These are phyloP conservation scores for Lacerta viridis DNA, from an alignment of 2,797 vertebrate genomes.

Conservation along the genomic window DNA sequence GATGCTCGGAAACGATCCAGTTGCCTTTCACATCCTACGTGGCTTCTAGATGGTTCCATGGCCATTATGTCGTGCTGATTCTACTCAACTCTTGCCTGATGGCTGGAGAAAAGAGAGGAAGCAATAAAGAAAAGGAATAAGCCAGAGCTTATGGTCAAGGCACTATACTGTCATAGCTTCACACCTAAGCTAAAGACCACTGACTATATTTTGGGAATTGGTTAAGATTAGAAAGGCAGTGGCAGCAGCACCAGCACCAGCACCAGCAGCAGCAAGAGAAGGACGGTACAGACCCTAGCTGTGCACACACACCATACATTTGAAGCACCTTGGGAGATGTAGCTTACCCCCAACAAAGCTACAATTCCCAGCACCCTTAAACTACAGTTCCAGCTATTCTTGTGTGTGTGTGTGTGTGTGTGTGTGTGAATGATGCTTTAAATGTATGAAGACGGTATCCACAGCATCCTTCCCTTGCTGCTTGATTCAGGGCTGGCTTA, in stretches of 20 bases:
- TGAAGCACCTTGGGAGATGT: too few relatives aligned
- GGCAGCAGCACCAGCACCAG: too few relatives aligned
- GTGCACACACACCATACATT: too few relatives aligned
- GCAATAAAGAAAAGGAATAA: background rate
- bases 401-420: too few relatives aligned
- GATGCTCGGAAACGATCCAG: conserved; percentile 78
- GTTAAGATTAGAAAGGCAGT: background rate
- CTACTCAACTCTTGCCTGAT: conserved; percentile 98
- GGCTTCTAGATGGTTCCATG: conserved; percentile 70
- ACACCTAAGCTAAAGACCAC: background rate
- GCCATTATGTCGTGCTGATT: conserved; percentile 93
- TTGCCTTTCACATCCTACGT: conserved; percentile 76
- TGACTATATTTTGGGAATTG: background rate
- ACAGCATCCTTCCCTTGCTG: too few relatives aligned
- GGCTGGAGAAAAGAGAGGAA: conserved; percentile 71
- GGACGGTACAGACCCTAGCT: background rate
- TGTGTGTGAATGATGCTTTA: too few relatives aligned
- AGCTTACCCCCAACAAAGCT: too few relatives aligned
- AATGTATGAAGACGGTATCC: too few relatives aligned
- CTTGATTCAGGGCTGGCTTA: background rate
- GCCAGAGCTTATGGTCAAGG: background rate
- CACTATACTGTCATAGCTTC: background rate
- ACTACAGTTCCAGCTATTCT: too few relatives aligned
- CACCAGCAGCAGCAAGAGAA: background rate
- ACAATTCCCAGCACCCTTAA: too few relatives aligned